Base-by-base conservation (phyloP, 2,797 vertebrate species). In the Centropyge bicolor region DNA sequence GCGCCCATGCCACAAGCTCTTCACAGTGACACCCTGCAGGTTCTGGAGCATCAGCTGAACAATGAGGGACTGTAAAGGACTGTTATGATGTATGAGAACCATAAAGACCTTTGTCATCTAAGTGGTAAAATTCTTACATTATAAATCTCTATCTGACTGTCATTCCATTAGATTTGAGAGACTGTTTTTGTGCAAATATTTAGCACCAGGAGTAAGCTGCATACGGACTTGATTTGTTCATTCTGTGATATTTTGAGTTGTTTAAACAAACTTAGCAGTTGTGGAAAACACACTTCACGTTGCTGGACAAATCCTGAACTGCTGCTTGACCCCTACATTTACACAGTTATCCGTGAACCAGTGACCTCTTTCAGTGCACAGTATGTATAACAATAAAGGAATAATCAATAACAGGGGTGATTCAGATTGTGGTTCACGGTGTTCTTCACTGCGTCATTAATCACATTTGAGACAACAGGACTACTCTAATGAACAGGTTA, bases 41-140 rank as follows among this genome's bases (percentile, higher is more conserved):
- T 92, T 86, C 81, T 65, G 80, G 83, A 84, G 90, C 77, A 88
- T 92, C 83, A 65, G 54, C 63, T 0, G 36, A 83, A 92, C 87
- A 91, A 87, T 85, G 81, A 86, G 38, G 36, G 74, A 65, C 84
- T 85, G 80, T 81, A 24, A 68, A 68, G 69, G 52, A 24, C 38
- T 13, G 66, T 31, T 74, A 35, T 84, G 82, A 89, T 86, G 84
- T 70, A 76, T 55, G 82, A 78, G 63, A 68, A 74, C 36, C 86
- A 78, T 67, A 46, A 82, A 90, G 60, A 20, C 51, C 76, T 82
- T 88, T 88, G 87, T 92, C 85, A 78, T 84, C 63, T 59, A 73
- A 70, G 62, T 78, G 71, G 55, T 55, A 73, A 64, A 41, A 72
- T 85, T 80, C 76, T 82, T 51, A 40, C 9, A 43, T 38, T 72